Base-by-base conservation (phyloP, 2,888 invertebrate species). In the Lampropteryx suffumata region DNA sequence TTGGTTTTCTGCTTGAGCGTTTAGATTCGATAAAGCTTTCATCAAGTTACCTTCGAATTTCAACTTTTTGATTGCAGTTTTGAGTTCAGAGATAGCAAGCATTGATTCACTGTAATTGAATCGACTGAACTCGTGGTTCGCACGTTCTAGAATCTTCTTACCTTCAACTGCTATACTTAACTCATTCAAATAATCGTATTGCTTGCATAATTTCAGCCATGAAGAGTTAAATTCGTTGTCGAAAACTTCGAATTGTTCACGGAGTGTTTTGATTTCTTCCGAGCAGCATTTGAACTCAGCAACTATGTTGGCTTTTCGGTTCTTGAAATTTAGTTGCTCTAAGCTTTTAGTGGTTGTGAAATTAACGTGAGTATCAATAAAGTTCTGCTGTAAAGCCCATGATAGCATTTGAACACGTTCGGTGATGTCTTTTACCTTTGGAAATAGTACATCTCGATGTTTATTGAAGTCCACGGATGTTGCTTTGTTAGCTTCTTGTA, bases 371-470 rank as follows among this genome's bases (percentile, higher is more conserved):
- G 77, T 76, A 59, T 90, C 89, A 4, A 79, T 71, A 10, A 88
- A 73, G 56, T 81, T 80, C 63, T 89, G 86, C 55, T 87, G 85
- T 51, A 90, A 68, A 46, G 80, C 79, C 76, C 83, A 88, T 12
- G 84, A 79, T 37, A 90, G 61, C 64, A 86, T 73, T 67, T 88
- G 82, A 11, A 84, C 64, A 55, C 81, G 71, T 64, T 90, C 89
- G 0, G 66, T 73, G 4, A 85, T 47, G 50, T 87, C 85, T 73
- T 77, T 81, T 49, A 88, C 28, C 46, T 65, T 69, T 0, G 79
- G 73, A 11, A 79, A 45, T 11, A 89, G 52, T 54, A 75, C 74
- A 60, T 84, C 78, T 14, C 76, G 78, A 50, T 69, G 73, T 62
- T 81, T 82, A 55, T 81, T 82, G 9, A 77, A 60, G 5, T 88